A percentile compares a stretch with the other conserved stretches of the same genome.
Evolutionary conservation across 2,888 invertebrate genomes (phyloP).

Genomic region (Carpatolechia fugitivella): DNA sequence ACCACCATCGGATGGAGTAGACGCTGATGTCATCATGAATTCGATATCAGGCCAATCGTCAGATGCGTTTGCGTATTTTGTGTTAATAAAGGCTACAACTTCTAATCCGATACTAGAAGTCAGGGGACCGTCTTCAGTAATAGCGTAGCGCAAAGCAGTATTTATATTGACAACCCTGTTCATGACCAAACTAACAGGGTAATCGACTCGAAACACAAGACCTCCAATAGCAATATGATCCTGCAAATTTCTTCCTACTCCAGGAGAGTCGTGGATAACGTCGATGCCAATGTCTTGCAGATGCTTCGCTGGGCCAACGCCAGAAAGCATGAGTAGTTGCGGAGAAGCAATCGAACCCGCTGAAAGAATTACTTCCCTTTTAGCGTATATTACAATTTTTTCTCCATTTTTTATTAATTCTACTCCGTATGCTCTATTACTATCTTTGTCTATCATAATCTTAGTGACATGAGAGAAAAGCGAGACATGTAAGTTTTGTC

Average conservation of each 20-base stretch:
- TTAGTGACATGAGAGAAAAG: constrained; percentile 89
- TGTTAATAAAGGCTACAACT: constrained; percentile 91
- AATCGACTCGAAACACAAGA: constrained; percentile 88
- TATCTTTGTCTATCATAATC: constrained; percentile 84
- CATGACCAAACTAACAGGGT: constrained; percentile 89
- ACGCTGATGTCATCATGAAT: constrained; percentile 92
- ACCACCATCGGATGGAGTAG: constrained; percentile 91
- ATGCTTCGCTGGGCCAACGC: constrained; percentile 89
- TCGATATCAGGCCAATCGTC: constrained; percentile 96
- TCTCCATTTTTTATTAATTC: constrained; percentile 85
- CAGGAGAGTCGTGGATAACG: constrained; percentile 87
- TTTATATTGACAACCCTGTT: constrained; percentile 90
- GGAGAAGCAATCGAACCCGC: constrained; percentile 95
- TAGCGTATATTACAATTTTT: constrained; percentile 82
- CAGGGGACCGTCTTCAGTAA: constrained; percentile 91
- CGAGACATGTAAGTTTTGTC: constrained; percentile 90
- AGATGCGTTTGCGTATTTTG: constrained; percentile 91
- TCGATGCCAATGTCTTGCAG: constrained; percentile 85
- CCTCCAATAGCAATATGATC: constrained; percentile 95
- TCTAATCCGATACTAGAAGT: constrained; percentile 93
- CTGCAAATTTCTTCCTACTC: constrained; percentile 92
- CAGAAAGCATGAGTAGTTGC: constrained; percentile 94
- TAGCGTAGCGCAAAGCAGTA: constrained; percentile 89
- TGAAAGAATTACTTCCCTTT: constrained; percentile 89
- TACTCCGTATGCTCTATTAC: constrained; percentile 87